Conservation (phyloP, 2,113 vertebrate genomes). For the Acanthisitta chloris region DNA sequence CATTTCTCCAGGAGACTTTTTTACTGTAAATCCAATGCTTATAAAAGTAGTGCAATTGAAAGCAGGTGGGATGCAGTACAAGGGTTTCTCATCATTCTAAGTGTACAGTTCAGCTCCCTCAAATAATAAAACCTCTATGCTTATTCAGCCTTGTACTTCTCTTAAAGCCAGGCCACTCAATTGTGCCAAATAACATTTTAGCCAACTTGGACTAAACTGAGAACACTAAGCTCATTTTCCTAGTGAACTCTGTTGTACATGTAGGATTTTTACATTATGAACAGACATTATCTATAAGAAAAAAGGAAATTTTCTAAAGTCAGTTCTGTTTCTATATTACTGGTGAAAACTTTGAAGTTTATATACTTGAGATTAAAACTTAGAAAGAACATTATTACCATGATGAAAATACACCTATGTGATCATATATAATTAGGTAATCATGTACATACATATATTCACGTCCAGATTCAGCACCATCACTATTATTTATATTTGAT, state of each 20-base stretch:
- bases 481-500: not conserved
- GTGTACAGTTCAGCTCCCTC: not conserved
- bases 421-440: not conserved
- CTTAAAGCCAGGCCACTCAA: slow-evolving; percentile 47
- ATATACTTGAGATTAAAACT: not conserved
- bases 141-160: slow-evolving; percentile 50
- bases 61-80: not conserved
- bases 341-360: not conserved
- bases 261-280: slow-evolving; percentile 31
- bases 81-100: slow-evolving; percentile 33
- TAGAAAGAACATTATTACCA: not conserved
- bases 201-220: slow-evolving; percentile 50
- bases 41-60: slow-evolving; percentile 34
- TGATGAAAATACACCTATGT: not conserved
- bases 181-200: slow-evolving; percentile 67
- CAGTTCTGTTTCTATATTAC: not conserved
- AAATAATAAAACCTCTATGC: slow-evolving; percentile 69
- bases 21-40: slow-evolving; percentile 17
- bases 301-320: slow-evolving; percentile 31
- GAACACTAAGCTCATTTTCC: slow-evolving; percentile 70
- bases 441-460: not conserved
- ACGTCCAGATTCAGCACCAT: not conserved
- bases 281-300: slow-evolving; percentile 37
- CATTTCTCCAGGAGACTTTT: not conserved
- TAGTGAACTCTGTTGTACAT: slow-evolving; percentile 49